A percentile compares a stretch with the other conserved stretches of the same genome.
Conservation (phyloP, 2,797 vertebrate species). For the Lacerta agilis region DNA sequence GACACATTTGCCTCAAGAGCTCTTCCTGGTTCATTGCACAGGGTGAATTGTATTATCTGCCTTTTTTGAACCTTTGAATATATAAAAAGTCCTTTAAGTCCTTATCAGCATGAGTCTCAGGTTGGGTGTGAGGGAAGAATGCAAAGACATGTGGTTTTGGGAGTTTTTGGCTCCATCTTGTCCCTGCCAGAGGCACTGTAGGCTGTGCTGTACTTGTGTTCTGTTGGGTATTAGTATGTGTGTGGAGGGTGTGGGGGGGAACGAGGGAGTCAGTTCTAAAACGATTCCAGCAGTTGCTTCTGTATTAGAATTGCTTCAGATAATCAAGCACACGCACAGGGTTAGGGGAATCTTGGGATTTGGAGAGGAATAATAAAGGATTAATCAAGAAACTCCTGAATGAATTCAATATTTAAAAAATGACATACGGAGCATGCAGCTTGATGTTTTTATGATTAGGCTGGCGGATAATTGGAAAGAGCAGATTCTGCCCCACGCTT, state of each 20-base stretch:
- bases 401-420: conserved; percentile 79
- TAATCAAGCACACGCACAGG: conserved; percentile 66
- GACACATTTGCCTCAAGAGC: too few relatives aligned
- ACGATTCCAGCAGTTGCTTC: conserved; percentile 58
- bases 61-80: too few relatives aligned
- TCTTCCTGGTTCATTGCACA: too few relatives aligned
- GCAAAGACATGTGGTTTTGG: neutral
- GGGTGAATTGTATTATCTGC: too few relatives aligned
- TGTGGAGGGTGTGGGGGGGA: rapidly evolving
- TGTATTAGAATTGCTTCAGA: conserved; percentile 73
- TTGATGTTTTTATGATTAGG: conserved; percentile 81
- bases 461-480: conserved; percentile 83
- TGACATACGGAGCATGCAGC: conserved; percentile 78
- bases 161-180: neutral
- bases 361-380: conserved; percentile 83
- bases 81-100: neutral
- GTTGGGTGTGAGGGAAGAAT: neutral
- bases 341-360: conserved; percentile 76
- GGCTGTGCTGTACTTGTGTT: neutral
- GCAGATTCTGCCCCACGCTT: conserved; percentile 77
- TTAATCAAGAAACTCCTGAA: conserved; percentile 82
- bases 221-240: conserved; percentile 4
- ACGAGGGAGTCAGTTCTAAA: conserved; percentile 40
- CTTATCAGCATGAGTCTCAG: neutral
- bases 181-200: neutral